These are phyloP conservation scores for Circus cinereus DNA, from an alignment of 2,797 vertebrate genomes.

Conservation along the genomic window DNA sequence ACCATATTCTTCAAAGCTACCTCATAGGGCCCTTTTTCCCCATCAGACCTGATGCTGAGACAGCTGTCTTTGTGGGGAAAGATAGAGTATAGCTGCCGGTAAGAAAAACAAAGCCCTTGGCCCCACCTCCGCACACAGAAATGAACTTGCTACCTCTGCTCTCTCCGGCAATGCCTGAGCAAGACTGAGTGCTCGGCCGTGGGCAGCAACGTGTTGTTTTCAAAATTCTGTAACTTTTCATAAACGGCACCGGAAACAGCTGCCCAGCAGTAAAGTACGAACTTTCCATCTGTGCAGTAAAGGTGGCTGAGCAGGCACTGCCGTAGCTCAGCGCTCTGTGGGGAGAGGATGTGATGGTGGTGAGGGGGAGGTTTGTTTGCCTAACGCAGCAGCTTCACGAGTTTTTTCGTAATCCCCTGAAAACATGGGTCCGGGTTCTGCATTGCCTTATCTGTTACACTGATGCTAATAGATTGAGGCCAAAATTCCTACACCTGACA, in stretches of 20 bases:
- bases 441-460: background rate
- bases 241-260: constrained; percentile 30
- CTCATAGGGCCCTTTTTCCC: background rate
- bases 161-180: background rate
- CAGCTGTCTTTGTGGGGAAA: background rate
- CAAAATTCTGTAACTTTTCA: background rate
- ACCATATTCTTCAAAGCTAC: background rate
- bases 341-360: constrained; percentile 11
- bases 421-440: background rate
- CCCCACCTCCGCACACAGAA: background rate
- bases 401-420: background rate
- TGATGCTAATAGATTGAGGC: background rate
- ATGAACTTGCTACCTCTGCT: constrained; percentile 3
- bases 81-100: background rate
- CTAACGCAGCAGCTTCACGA: background rate
- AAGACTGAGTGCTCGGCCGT: background rate
- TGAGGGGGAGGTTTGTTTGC: constrained; percentile 12
- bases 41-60: background rate
- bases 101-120: background rate
- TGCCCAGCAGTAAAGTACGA: background rate
- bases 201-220: background rate
- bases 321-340: fast-evolving
- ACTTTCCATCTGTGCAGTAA: background rate
- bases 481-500: background rate
- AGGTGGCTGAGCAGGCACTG: background rate